Conservation (phyloP, 2,113 vertebrate genomes). For the Ailurus styani region DNA sequence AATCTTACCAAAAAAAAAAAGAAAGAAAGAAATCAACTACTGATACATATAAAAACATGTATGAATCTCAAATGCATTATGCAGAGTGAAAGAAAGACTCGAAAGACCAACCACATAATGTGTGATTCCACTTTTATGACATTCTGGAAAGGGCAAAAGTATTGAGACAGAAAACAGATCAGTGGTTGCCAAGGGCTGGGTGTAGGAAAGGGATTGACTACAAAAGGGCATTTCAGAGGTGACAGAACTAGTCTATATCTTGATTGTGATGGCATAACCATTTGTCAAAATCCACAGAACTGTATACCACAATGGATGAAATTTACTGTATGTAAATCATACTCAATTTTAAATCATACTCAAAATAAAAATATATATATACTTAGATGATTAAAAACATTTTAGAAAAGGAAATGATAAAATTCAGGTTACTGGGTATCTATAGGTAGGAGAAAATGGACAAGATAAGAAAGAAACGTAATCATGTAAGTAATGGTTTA, state of each 20-base stretch:
- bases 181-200: not conserved
- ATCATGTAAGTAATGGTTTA: not conserved
- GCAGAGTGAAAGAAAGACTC: not conserved
- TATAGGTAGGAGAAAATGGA: not conserved
- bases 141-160: not conserved
- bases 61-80: not conserved
- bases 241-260: not conserved
- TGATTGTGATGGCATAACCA: not conserved
- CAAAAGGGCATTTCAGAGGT: not conserved
- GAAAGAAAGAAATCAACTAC: not conserved
- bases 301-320: not conserved
- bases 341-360: not conserved
- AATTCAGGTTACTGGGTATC: not conserved
- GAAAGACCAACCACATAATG: not conserved
- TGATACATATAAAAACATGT: not conserved
- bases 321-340: not conserved
- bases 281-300: not conserved
- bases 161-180: not conserved
- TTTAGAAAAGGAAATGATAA: conserved; percentile 13
- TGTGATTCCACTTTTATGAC: not conserved
- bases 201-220: not conserved
- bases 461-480: not conserved
- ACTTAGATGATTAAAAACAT: not conserved
- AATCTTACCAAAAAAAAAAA: no score
- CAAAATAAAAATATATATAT: not conserved